Evolutionary conservation across 2,888 invertebrate genomes (phyloP).

Genomic region (Beris chalybata): DNA sequence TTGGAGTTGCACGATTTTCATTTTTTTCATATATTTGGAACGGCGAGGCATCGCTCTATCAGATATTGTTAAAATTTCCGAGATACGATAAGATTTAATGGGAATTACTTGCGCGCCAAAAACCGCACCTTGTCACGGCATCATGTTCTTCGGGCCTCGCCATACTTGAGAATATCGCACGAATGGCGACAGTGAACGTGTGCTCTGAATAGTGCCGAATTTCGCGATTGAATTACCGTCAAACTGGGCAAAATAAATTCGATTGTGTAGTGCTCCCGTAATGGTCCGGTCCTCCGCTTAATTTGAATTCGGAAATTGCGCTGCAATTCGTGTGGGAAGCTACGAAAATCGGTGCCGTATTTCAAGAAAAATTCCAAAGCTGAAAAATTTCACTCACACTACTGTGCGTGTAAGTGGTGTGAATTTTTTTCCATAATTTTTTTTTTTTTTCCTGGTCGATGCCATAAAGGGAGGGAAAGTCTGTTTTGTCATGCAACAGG

Average conservation of each 20-base stretch:
- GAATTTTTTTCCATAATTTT: constrained; percentile 5
- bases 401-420: constrained; percentile 24
- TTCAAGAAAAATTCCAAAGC: constrained; percentile 15
- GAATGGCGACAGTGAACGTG: constrained; percentile 21
- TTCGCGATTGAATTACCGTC: neutral
- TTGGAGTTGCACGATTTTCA: constrained; percentile 9
- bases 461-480: constrained; percentile 27
- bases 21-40: constrained; percentile 17
- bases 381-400: constrained; percentile 19
- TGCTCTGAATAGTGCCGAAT: constrained; percentile 19
- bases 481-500: neutral
- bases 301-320: neutral
- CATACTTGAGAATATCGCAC: constrained; percentile 29
- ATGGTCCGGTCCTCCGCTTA: neutral
- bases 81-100: constrained; percentile 20
- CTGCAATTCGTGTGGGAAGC: neutral
- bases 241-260: neutral
- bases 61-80: constrained; percentile 3
- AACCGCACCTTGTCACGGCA: constrained; percentile 35
- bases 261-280: constrained; percentile 1
- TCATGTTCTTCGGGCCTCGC: constrained; percentile 34
- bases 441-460: constrained; percentile 12
- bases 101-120: constrained; percentile 35
- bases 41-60: neutral
- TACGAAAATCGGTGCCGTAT: constrained; percentile 6